Percentiles rank a stretch among this genome's conserved stretches.
These are phyloP conservation scores for Meandrusa payeni DNA, from an alignment of 2,888 invertebrate species.

Conservation along the genomic window DNA sequence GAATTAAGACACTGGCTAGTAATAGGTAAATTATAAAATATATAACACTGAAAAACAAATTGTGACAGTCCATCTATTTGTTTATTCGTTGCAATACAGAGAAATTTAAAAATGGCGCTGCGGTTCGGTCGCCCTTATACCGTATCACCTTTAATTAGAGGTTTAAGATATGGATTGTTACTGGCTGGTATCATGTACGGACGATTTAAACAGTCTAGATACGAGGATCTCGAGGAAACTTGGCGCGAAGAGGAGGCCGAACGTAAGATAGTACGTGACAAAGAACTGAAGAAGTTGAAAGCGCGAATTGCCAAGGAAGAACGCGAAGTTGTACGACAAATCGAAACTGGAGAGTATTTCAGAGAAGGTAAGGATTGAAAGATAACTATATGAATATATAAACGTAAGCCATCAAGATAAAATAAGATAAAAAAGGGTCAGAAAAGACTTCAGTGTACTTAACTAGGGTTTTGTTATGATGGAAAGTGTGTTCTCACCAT, in stretches of 20 bases:
- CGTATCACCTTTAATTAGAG: conserved; percentile 68
- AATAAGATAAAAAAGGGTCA: too few relatives aligned
- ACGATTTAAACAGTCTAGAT: conserved; percentile 47
- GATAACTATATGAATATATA: too few relatives aligned
- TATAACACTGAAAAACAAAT: too few relatives aligned
- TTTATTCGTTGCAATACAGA: too few relatives aligned
- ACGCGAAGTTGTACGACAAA: conserved; percentile 40
- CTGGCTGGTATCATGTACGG: conserved; percentile 63
- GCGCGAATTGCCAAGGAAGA: conserved; percentile 55
- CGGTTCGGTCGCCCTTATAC: conserved; percentile 57
- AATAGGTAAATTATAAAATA: too few relatives aligned
- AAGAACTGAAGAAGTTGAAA: conserved; percentile 45
- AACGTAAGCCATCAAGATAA: too few relatives aligned
- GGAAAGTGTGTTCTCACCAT: too few relatives aligned
- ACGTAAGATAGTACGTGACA: conserved; percentile 54
- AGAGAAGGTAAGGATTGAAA: conserved; percentile 27
- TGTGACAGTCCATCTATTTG: too few relatives aligned
- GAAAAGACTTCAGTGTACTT: too few relatives aligned
- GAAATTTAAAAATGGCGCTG: conserved; percentile 37
- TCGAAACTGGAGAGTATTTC: conserved; percentile 58
- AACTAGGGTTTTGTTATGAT: too few relatives aligned
- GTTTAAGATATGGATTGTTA: conserved; percentile 51
- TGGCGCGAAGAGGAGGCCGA: conserved; percentile 51
- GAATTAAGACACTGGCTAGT: too few relatives aligned
- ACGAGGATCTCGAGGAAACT: conserved; percentile 44